A percentile compares a stretch with the other conserved stretches of the same genome.
phyloP scores from a whole-genome alignment of 1,140 invertebrate species.

The Nixonia krombeini region DNA sequence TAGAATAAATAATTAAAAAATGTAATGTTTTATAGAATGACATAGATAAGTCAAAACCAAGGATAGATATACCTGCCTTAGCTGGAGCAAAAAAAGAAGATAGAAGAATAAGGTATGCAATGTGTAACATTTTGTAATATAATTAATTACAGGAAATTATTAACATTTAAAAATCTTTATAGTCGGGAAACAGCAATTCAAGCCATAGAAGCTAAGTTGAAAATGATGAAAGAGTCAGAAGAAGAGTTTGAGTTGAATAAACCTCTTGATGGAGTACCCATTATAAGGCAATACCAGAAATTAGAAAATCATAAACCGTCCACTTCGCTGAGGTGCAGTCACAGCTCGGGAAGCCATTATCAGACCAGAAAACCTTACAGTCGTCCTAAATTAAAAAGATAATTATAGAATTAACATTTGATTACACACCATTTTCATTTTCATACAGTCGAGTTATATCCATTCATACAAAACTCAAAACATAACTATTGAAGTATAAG shows the following conservation, averaged over 20 bases:
- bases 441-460: slow-evolving; percentile 26
- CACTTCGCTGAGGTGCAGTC: slow-evolving; percentile 60
- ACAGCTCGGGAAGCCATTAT: slow-evolving; percentile 53
- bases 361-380: slow-evolving; percentile 65
- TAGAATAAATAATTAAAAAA: not conserved
- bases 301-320: slow-evolving; percentile 66
- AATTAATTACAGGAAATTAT: not conserved
- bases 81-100: slow-evolving; percentile 80
- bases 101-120: slow-evolving; percentile 72
- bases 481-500: slow-evolving; percentile 11
- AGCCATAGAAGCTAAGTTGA: slow-evolving; percentile 89
- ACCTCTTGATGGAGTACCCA: slow-evolving; percentile 75
- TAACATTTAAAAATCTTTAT: slow-evolving; percentile 41
- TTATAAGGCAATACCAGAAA: slow-evolving; percentile 78
- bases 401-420: slow-evolving; percentile 40
- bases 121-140: not conserved
- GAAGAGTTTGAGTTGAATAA: slow-evolving; percentile 83
- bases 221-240: slow-evolving; percentile 79
- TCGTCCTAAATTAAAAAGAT: slow-evolving; percentile 67
- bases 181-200: slow-evolving; percentile 86
- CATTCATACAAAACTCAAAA: slow-evolving; percentile 15
- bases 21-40: slow-evolving; percentile 74
- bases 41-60: slow-evolving; percentile 80
- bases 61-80: slow-evolving; percentile 82
- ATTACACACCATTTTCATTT: slow-evolving; percentile 30